phyloP scores from a whole-genome alignment of 92 coral and sea anemone genomes.

The Parazoanthus atlanticus region DNA sequence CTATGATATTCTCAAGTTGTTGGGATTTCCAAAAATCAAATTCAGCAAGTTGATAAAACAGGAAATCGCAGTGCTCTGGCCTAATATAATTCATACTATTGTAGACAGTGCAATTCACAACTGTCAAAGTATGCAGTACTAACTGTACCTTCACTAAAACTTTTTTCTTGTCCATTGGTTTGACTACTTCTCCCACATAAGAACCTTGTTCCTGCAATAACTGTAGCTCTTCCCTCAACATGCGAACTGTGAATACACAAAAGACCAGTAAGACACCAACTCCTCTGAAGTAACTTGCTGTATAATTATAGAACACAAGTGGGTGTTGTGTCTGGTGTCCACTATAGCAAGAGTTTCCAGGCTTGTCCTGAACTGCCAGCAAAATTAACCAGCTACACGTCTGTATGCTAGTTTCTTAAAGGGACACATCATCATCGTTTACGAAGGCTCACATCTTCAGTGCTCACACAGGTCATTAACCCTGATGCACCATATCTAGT shows the following conservation, averaged over 20 bases:
- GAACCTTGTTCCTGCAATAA: conserved; percentile 98
- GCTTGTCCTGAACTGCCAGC: too few relatives aligned
- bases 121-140: background rate
- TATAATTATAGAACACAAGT: background rate
- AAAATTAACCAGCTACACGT: too few relatives aligned
- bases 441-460: too few relatives aligned
- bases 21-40: too few relatives aligned
- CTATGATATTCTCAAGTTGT: too few relatives aligned
- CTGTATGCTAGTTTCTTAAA: too few relatives aligned
- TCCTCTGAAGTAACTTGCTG: background rate
- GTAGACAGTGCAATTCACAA: background rate
- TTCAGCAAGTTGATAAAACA: background rate
- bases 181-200: conserved; percentile 98
- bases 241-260: conserved; percentile 69
- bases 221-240: conserved; percentile 98
- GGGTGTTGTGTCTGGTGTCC: background rate
- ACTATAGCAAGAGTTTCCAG: background rate
- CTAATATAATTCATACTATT: too few relatives aligned
- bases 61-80: too few relatives aligned
- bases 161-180: conserved; percentile 99
- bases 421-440: too few relatives aligned
- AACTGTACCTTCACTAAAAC: conserved; percentile 90
- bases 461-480: too few relatives aligned
- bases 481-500: too few relatives aligned
- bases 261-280: background rate